These are phyloP conservation scores for Teinopalpus imperialis DNA, from an alignment of 2,888 invertebrate species.

Conservation along the genomic window DNA sequence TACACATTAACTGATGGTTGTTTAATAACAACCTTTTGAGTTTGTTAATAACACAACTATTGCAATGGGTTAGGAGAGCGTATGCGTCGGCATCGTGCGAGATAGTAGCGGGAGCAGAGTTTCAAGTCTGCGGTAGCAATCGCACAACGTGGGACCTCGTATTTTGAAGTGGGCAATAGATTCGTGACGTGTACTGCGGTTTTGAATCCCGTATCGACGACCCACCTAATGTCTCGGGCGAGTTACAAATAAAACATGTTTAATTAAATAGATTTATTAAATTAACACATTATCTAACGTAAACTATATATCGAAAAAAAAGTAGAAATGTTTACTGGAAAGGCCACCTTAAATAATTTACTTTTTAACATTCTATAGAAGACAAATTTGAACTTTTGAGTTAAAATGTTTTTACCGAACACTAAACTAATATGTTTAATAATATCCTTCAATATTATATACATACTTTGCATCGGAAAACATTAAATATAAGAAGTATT, in stretches of 20 bases:
- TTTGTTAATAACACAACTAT: too few relatives aligned
- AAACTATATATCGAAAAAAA: slow-evolving; percentile 72
- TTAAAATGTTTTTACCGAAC: slow-evolving; percentile 20
- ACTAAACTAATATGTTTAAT: slow-evolving; percentile 17
- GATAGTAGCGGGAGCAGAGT: too few relatives aligned
- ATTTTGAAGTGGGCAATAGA: too few relatives aligned
- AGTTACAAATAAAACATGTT: slow-evolving; percentile 25
- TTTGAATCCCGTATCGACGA: too few relatives aligned
- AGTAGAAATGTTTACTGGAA: slow-evolving; percentile 76
- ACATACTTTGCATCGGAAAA: slow-evolving; percentile 10
- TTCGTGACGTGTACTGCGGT: too few relatives aligned
- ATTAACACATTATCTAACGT: slow-evolving; percentile 60
- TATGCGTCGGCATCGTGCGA: too few relatives aligned
- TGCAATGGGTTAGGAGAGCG: too few relatives aligned
- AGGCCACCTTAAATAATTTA: slow-evolving; percentile 64
- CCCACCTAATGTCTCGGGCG: too few relatives aligned
- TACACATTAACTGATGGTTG: too few relatives aligned
- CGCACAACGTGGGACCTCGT: too few relatives aligned
- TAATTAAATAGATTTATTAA: slow-evolving; percentile 41
- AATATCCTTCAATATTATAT: slow-evolving; percentile 16
- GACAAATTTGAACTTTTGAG: slow-evolving; percentile 23
- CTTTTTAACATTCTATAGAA: slow-evolving; percentile 20
- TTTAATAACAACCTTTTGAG: too few relatives aligned
- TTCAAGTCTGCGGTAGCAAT: too few relatives aligned
- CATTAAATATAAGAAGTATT: background rate